phyloP scores from a whole-genome alignment of 2,113 vertebrate genomes.

The Pterocles orientalis region DNA sequence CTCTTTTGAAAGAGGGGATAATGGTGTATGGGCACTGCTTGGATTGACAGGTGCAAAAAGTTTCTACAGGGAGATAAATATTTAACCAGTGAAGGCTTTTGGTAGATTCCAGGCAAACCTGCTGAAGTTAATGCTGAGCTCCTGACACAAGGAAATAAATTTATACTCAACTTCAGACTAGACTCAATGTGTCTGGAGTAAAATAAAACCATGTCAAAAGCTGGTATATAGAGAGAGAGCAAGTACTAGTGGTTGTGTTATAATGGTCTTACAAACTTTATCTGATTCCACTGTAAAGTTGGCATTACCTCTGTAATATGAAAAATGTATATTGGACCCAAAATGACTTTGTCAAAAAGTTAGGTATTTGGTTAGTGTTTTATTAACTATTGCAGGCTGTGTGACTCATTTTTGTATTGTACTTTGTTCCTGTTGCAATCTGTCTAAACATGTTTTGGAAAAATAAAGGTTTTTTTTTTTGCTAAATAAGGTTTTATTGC shows the following conservation, averaged over 20 bases:
- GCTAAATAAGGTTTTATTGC: neutral
- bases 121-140: neutral
- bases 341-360: neutral
- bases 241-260: neutral
- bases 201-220: neutral
- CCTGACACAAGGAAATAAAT: neutral
- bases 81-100: neutral
- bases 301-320: neutral
- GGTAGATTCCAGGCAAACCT: neutral
- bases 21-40: neutral
- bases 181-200: neutral
- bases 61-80: neutral
- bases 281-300: neutral
- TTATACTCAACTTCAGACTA: neutral
- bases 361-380: neutral
- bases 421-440: constrained; percentile 12
- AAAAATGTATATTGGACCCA: neutral
- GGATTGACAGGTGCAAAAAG: neutral
- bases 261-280: neutral
- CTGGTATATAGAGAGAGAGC: neutral
- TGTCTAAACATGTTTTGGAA: neutral
- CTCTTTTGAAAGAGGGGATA: neutral
- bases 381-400: neutral
- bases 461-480: constrained; percentile 36
- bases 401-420: constrained; percentile 30